Base-by-base conservation (phyloP, 2,797 vertebrate genomes). In the Clarias fuscus region DNA sequence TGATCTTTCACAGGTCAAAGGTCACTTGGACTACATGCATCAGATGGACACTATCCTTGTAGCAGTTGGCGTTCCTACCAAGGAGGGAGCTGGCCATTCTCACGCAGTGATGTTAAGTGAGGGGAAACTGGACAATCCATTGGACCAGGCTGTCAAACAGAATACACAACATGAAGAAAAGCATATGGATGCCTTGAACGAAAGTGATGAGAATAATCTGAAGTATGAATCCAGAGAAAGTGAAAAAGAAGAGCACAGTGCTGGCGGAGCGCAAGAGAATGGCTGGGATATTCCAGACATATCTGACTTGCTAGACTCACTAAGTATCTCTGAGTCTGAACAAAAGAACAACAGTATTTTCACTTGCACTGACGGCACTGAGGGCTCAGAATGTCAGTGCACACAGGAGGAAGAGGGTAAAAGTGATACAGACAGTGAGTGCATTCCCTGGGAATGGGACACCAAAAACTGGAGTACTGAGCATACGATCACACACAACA, bases 21-120 rank as follows among this genome's bases (percentile, higher is more conserved):
- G 98, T 78, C 98, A 99, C 93, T 92, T 99, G 93, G 98, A 99
- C 94, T 99, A 99, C 81, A 98, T 98, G 97, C 97, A 95, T 93
- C 96, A 99, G 90, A 99, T 99, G 98, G 96, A 98, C 87, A 94
- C 93, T 0, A 98, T 99, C 92, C 95, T 99, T 27, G 97, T 96
- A 89, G 95, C 97, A 0, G 96, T 98, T 48, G 97, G 98, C 59
- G 87, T 99, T 88, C 96, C 91, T 84, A 98, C 96, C 88, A 97
- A 95, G 90, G 96, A 96, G 40, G 92, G 93, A 59, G 91, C 92
- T 20, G 92, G 93, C 43, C 90, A 91, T 65, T 87, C 88, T 77
- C 90, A 90, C 67, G 48, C 87, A 77, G 84, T 89, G 61, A 86
- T 82, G 4, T 5, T 86, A 27, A 62, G 88, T 62, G 78, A 89